Conservation (phyloP, 2,113 vertebrate genomes). For the Stomatorhinus ivindoensis region DNA sequence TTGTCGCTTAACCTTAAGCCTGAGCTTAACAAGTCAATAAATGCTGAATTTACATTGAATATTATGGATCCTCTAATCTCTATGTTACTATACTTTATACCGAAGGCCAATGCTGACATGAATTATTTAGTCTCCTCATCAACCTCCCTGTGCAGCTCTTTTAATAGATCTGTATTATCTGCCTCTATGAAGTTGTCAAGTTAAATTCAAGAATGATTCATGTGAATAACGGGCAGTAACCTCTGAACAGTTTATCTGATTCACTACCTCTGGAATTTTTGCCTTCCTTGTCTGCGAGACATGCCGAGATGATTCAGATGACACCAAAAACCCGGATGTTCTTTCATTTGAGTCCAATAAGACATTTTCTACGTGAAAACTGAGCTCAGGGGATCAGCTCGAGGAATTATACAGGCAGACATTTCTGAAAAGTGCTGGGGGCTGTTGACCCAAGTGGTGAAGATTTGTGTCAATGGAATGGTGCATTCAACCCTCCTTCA, state of each 20-base stretch:
- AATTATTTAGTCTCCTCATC: not conserved
- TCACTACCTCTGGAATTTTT: not conserved
- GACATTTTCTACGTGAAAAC: not conserved
- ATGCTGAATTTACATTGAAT: not conserved
- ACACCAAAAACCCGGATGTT: not conserved
- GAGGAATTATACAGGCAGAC: not conserved
- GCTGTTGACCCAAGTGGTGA: not conserved
- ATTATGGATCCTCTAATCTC: not conserved
- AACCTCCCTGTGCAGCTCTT: not conserved
- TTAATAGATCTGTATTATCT: not conserved
- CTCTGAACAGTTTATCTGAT: constrained; percentile 4
- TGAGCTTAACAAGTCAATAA: not conserved
- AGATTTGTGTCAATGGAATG: not conserved
- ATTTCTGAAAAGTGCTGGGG: not conserved
- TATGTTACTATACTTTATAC: not conserved
- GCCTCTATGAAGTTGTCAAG: constrained; percentile 3
- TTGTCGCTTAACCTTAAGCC: not conserved
- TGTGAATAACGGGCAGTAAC: not conserved
- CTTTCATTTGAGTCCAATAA: not conserved
- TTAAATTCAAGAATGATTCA: constrained; percentile 2
- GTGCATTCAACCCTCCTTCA: not conserved
- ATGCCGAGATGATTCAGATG: not conserved
- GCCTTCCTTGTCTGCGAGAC: constrained; percentile 4
- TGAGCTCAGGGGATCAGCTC: not conserved
- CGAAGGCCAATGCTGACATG: not conserved